A percentile compares a stretch with the other conserved stretches of the same genome.
Evolutionary conservation across 2,113 vertebrate species (phyloP).

Genomic region (Arenaria interpres): DNA sequence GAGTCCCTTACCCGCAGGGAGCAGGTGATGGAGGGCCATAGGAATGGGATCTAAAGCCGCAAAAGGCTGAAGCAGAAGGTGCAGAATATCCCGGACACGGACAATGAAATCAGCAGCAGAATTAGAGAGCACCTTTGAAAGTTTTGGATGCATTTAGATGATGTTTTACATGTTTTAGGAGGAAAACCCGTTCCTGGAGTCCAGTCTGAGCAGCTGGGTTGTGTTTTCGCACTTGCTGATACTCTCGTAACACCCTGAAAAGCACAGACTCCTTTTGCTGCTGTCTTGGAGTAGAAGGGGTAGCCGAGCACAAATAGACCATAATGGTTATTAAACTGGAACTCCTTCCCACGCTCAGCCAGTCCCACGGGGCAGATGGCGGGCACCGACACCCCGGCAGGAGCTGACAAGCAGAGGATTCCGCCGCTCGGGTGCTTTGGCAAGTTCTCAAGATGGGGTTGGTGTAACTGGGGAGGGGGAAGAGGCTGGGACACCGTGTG

Average conservation of each 20-base stretch:
- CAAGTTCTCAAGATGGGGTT: rapidly evolving
- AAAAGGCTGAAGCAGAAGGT: rapidly evolving
- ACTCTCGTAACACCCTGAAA: neutral
- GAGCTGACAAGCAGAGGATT: rapidly evolving
- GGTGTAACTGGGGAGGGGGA: neutral
- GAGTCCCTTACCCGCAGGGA: rapidly evolving
- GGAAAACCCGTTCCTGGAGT: neutral
- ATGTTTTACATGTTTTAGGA: no score
- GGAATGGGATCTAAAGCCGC: neutral
- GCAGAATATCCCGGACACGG: rapidly evolving
- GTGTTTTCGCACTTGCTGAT: neutral
- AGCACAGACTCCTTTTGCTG: neutral
- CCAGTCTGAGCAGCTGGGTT: neutral
- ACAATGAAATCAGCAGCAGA: rapidly evolving
- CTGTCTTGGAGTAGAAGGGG: neutral
- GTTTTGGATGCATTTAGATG: neutral
- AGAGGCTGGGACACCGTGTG: neutral
- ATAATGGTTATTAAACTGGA: neutral
- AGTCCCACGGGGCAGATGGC: neutral
- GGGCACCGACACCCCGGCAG: rapidly evolving
- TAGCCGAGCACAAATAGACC: neutral
- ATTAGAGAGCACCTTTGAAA: neutral
- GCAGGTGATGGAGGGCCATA: rapidly evolving
- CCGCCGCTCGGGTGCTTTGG: rapidly evolving
- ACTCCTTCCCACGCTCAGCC: neutral